These are phyloP conservation scores for Struthidea cinerea DNA, from an alignment of 2,113 vertebrate genomes.

Conservation along the genomic window DNA sequence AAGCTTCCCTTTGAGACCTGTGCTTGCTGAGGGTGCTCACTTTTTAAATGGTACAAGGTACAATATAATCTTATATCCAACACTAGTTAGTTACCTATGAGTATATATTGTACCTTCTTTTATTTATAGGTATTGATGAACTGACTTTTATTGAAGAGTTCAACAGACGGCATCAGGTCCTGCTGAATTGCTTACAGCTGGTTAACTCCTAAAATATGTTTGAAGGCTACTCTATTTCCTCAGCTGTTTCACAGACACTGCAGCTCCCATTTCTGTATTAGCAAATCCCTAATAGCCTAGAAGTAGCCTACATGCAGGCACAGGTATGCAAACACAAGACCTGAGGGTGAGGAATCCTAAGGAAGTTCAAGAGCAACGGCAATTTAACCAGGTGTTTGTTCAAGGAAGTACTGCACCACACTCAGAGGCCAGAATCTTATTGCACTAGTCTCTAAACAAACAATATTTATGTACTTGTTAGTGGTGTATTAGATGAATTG, in stretches of 20 bases:
- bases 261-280: not conserved
- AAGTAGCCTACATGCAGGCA: not conserved
- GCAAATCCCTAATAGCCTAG: not conserved
- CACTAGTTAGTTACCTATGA: not conserved
- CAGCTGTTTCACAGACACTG: not conserved
- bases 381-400: not conserved
- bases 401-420: not conserved
- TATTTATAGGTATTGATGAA: not conserved
- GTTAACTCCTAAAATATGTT: not conserved
- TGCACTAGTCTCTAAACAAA: not conserved
- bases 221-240: not conserved
- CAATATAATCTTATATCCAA: not conserved
- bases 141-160: not conserved
- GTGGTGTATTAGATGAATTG: not conserved
- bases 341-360: not conserved
- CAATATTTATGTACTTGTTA: not conserved
- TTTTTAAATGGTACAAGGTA: not conserved
- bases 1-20: not conserved
- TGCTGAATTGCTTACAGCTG: not conserved
- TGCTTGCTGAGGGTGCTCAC: rapidly evolving
- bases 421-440: not conserved
- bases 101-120: not conserved
- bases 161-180: not conserved
- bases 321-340: not conserved
- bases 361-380: not conserved